Evolutionary conservation across 2,888 invertebrate species (phyloP), one percentile per base, ranked within the genome.

Genomic region (Cabera pusaria): DNA sequence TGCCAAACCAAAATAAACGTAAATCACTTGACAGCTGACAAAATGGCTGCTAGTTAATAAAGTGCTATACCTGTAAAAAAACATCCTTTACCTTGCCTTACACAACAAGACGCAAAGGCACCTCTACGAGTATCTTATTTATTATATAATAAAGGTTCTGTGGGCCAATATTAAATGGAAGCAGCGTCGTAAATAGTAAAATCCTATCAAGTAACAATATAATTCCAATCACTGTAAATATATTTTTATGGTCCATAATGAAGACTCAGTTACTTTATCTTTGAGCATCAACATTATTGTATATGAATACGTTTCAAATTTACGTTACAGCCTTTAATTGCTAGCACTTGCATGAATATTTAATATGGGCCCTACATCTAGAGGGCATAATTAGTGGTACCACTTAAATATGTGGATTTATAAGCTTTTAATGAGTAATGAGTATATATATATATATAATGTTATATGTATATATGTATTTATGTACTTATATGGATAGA

Each of bases 241-340:
- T 46, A 49, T 41, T 40, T 39, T 55, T 54, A 44, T 31, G 26
- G 16, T n/a, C 24, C 29, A 26, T 40, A 39, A 29, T 40, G 29
- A 20, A 23, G 22, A 37, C 8, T 22, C 6, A 3, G 10, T 18
- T 9, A 5, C 22, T 25, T 17, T 37, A 35, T 43, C 8, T 26
- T 8, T 9, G 14, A 11, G 4, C 25, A 33, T 39, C 29, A 39
- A 25, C 9, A 6, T 22, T 32, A 25, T 29, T 41, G 36, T 31
- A 43, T 31, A 8, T 14, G 17, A 29, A 16, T 9, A 16, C 26
- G 7, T 9, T 36, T 32, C 6, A 10, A 35, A 39, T 36, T 33
- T 42, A 26, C 16, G 10, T 11, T 5, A 8, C 7, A 18, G 7
- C 11, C 8, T 22, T 25, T 26, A 31, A 31, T 35, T 35, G 23